These are phyloP conservation scores for Eulimnadia texana DNA, from an alignment of 1,140 invertebrate species.

Conservation along the genomic window DNA sequence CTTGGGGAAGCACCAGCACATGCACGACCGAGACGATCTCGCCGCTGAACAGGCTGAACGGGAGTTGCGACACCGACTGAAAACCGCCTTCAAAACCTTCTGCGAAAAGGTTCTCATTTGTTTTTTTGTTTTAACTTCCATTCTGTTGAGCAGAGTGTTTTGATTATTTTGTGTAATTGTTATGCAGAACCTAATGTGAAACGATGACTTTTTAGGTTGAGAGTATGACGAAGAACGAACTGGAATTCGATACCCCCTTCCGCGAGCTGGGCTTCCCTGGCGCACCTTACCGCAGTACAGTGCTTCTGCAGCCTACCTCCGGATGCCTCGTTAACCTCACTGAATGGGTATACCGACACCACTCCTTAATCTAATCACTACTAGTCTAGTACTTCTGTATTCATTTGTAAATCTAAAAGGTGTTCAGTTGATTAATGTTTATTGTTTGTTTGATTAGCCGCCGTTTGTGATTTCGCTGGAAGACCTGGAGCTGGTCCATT, in stretches of 20 bases:
- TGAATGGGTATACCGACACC: slow-evolving; percentile 59
- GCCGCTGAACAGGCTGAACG: slow-evolving; percentile 96
- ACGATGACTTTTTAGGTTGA: slow-evolving; percentile 48
- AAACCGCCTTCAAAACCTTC: slow-evolving; percentile 95
- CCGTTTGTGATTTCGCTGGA: slow-evolving; percentile 96
- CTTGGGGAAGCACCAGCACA: slow-evolving; percentile 97
- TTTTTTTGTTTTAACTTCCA: slow-evolving; percentile 3
- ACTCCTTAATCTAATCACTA: too few relatives aligned
- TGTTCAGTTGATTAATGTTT: too few relatives aligned
- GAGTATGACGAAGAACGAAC: slow-evolving; percentile 84
- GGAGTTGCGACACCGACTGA: slow-evolving; percentile 89
- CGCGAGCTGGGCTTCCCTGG: slow-evolving; percentile 94
- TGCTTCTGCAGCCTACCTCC: slow-evolving; percentile 90
- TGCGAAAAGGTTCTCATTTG: slow-evolving; percentile 61
- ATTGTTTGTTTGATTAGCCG: too few relatives aligned
- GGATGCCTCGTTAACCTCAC: slow-evolving; percentile 92
- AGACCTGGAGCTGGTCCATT: slow-evolving; percentile 95
- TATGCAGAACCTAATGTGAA: neutral
- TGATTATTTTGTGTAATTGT: too few relatives aligned
- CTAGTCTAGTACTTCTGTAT: too few relatives aligned
- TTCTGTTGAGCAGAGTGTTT: neutral
- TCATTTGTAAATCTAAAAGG: too few relatives aligned
- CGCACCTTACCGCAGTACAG: slow-evolving; percentile 91
- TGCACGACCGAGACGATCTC: slow-evolving; percentile 97
- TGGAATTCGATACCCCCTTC: slow-evolving; percentile 98